Evolutionary conservation across 2,888 invertebrate species (phyloP), one percentile per base, ranked within the genome.

Genomic region (Ormyrus nitidulus): DNA sequence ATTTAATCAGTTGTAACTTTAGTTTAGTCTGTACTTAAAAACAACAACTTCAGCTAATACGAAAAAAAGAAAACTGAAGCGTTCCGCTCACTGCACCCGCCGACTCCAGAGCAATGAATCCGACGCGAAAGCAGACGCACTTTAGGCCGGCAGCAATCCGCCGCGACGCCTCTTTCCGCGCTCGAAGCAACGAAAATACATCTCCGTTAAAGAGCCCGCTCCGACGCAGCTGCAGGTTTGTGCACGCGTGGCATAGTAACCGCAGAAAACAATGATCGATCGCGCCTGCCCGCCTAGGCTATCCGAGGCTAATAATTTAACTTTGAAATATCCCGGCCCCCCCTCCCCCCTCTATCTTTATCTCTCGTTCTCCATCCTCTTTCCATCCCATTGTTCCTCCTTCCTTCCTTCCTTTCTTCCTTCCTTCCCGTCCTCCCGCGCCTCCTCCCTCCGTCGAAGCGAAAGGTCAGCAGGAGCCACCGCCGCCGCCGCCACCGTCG

Each of bases 251-350:
- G 48, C 69, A 46, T 69, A 56, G 58, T 58, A 69, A 83, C 80
- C 81, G 72, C 77, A 76, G 83, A 81, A 84, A 85, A 84, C 83
- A 83, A 84, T 85, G 85, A 85, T 82, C 84, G 84, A 85, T 85
- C 81, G 84, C 48, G 58, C 46, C 68, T 80, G 79, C 79, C 83
- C 84, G 85, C 84, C 85, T 83, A 74, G 76, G 65, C 83, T 80
- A 84, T 85, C 81, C 81, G 75, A 74, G 56, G 71, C 82, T 77
- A 82, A 84, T 84, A 83, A 83, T 84, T 85, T 84, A 85, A 84
- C 76, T 85, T 83, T 84, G 85, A 85, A 84, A 85, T 85, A 85
- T 85, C 80, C 82, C 80, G 79, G 77, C 66, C 6, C 76, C 76
- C 13, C 13, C 13, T 80, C 81, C 80, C 64, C 77, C 77, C 80